These are phyloP conservation scores for Myripristis jacobus DNA, from an alignment of 2,797 vertebrate species.

Conservation along the genomic window DNA sequence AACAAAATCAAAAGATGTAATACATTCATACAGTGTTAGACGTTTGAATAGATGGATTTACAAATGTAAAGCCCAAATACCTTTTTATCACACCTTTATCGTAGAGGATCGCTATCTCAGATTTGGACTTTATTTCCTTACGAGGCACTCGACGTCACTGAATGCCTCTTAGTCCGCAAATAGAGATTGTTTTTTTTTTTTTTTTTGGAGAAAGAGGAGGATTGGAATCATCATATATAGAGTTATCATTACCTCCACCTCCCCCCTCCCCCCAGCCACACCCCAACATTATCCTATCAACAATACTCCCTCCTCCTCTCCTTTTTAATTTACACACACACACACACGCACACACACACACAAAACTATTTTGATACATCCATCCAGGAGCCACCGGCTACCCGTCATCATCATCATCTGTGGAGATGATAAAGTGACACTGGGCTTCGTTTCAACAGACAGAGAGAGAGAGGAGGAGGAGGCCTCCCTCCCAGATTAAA, in stretches of 20 bases:
- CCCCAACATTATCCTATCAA: slow-evolving; percentile 58
- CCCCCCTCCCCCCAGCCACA: slow-evolving; percentile 17
- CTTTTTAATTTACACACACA: slow-evolving; percentile 69
- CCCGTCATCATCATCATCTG: slow-evolving; percentile 73
- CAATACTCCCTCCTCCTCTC: slow-evolving; percentile 53
- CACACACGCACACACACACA: too few species aligned
- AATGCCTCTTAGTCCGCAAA: slow-evolving; percentile 56
- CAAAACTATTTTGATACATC: slow-evolving; percentile 60
- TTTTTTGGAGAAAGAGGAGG: slow-evolving; percentile 21
- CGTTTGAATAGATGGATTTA: slow-evolving; percentile 73
- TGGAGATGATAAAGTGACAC: slow-evolving; percentile 79
- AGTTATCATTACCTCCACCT: slow-evolving; percentile 68
- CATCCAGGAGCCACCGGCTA: slow-evolving; percentile 64
- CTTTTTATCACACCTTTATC: slow-evolving; percentile 52
- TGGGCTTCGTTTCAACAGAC: slow-evolving; percentile 68
- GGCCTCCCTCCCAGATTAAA: slow-evolving; percentile 84
- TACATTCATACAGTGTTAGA: slow-evolving; percentile 55
- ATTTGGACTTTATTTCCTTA: slow-evolving; percentile 13
- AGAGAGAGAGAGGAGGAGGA: slow-evolving; percentile 47
- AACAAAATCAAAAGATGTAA: slow-evolving; percentile 45
- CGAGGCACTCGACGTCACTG: slow-evolving; percentile 29
- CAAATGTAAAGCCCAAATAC: slow-evolving; percentile 58
- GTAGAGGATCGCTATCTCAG: slow-evolving; percentile 31
- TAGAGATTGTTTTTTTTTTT: slow-evolving; percentile 51
- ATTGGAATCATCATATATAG: slow-evolving; percentile 65